Evolutionary conservation across 2,113 vertebrate genomes (phyloP).

Genomic region (Burhinus bistriatus): DNA sequence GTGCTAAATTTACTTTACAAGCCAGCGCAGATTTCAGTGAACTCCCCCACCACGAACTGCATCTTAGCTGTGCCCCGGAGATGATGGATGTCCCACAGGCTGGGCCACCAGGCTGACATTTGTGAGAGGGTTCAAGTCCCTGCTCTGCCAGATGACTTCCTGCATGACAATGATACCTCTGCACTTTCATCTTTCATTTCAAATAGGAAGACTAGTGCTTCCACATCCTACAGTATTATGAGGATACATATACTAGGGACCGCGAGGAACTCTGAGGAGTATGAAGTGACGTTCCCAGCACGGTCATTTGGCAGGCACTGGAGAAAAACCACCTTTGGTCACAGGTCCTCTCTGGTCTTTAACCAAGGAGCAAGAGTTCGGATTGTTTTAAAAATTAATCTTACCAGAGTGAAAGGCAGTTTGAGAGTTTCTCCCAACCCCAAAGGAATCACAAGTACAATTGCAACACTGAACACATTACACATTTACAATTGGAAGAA

Average conservation of each 20-base stretch:
- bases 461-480: no score
- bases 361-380: neutral
- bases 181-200: neutral
- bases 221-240: neutral
- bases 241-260: neutral
- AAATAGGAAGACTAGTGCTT: neutral
- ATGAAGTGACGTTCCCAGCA: fast-evolving
- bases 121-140: neutral
- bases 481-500: fast-evolving
- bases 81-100: neutral
- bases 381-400: neutral
- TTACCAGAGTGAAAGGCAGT: fast-evolving
- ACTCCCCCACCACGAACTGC: fast-evolving
- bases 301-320: fast-evolving
- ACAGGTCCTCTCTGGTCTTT: neutral
- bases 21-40: neutral
- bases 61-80: fast-evolving
- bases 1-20: neutral
- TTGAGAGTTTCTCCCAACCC: neutral
- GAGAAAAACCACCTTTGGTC: neutral
- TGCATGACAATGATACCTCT: neutral
- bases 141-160: neutral
- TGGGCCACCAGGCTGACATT: neutral
- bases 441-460: neutral
- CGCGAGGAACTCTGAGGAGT: fast-evolving